Conservation (phyloP, 2,888 invertebrate species). For the Eurytoma adleriae region DNA sequence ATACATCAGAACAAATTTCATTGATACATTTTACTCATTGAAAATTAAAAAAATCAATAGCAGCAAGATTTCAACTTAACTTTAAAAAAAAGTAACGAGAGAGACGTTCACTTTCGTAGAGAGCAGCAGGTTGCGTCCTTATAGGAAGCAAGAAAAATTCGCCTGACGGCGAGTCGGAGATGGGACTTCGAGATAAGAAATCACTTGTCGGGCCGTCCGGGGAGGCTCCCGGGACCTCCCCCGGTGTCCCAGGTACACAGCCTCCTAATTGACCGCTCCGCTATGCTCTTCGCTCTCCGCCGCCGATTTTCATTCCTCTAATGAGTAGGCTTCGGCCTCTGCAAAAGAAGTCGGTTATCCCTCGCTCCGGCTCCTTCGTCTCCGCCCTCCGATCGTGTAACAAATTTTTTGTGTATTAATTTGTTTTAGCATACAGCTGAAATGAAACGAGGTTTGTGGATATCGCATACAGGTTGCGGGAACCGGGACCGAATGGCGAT, state of each 20-base stretch:
- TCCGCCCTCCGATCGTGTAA: no score
- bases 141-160: constrained; percentile 5
- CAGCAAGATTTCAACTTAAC: background rate
- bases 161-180: background rate
- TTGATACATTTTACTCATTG: background rate
- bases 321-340: no score
- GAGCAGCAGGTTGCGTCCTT: background rate
- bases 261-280: background rate
- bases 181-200: constrained; percentile 35
- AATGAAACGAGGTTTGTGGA: no score
- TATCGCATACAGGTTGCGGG: no score
- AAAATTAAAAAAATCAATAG: background rate
- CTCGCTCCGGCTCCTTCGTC: no score
- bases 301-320: no score
- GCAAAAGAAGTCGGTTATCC: no score
- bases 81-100: no score
- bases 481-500: background rate
- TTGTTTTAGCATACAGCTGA: no score
- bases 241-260: constrained; percentile 5
- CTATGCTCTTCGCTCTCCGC: no score
- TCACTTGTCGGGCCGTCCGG: constrained; percentile 55
- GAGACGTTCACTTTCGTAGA: no score
- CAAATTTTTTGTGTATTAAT: no score
- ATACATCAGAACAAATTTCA: background rate
- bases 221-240: constrained; percentile 33